Evolutionary conservation across 2,888 invertebrate genomes (phyloP), one percentile per base, ranked within the genome.

Genomic region (Lacanobia wlatinum): DNA sequence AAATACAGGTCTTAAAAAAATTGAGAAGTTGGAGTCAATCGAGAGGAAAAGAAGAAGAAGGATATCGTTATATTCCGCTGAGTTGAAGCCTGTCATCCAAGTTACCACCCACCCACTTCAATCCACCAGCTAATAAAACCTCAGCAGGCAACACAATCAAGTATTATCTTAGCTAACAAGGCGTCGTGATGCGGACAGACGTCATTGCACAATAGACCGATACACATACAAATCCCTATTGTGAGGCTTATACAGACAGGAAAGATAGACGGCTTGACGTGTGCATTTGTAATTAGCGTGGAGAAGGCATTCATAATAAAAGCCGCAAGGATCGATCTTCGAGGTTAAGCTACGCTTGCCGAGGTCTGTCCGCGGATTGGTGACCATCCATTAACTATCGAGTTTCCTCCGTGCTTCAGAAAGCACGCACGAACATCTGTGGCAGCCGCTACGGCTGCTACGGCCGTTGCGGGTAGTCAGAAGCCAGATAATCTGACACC

Each of bases 211-310:
- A 83, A 83, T 80, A 64, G 83, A 10, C 23, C 10, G 23, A 66
- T 66, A 59, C 60, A 52, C n/a, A 66, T 66, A 59, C 60, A 52
- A 73, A 70, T 81, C 64, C 55, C 56, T 38, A 80, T 80, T 80
- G 80, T 80, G 9, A 50, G 2, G 38, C 83, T 60, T 67, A 73
- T 80, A 80, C 34, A 80, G 80, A 50, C 79, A 78, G 83, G 60
- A 83, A 21, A 60, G 28, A 53, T 74, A 55, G 59, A 60, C 48
- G 21, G 38, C 21, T 55, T 61, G 73, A 67, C 52, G 58, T 73
- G 10, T 52, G 66, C 16, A 43, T 64, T 23, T 50, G 55, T 62
- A 65, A 82, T 71, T 58, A 64, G 21, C 18, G 18, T 55, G 28
- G 28, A 59, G 40, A 55, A 55, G 61, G 59, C 53, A 63, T 34